These are phyloP conservation scores for Pao palembangensis DNA, from an alignment of 2,113 vertebrate species.

Conservation along the genomic window DNA sequence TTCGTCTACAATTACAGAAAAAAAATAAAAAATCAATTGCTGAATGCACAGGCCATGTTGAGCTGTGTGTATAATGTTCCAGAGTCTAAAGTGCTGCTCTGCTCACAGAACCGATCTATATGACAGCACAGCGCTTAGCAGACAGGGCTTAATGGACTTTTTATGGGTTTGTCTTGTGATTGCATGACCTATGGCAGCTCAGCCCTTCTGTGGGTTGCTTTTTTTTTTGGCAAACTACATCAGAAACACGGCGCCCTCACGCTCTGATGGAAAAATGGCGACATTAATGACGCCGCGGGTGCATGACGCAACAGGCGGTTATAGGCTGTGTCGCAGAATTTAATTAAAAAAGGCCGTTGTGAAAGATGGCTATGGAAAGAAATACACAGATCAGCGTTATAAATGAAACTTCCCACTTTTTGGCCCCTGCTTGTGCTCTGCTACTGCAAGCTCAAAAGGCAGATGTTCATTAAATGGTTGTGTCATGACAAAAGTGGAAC, in stretches of 20 bases:
- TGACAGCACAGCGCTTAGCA: slow-evolving; percentile 92
- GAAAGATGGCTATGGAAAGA: too few relatives aligned
- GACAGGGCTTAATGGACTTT: slow-evolving; percentile 98
- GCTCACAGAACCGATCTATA: slow-evolving; percentile 95
- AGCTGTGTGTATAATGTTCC: slow-evolving; percentile 9
- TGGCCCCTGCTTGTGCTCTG: too few relatives aligned
- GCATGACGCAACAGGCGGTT: neutral
- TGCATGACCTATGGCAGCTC: slow-evolving; percentile 85
- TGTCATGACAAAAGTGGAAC: too few relatives aligned
- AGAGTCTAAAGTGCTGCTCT: slow-evolving; percentile 86
- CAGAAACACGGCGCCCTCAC: slow-evolving; percentile 78
- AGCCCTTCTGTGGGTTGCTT: slow-evolving; percentile 68
- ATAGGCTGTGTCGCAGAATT: neutral
- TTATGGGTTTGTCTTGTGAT: slow-evolving; percentile 88
- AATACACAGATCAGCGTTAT: too few relatives aligned
- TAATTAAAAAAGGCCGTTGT: too few relatives aligned
- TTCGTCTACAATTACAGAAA: too few relatives aligned
- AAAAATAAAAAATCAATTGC: too few relatives aligned
- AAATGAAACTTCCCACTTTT: too few relatives aligned
- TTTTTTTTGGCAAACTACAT: slow-evolving; percentile 78
- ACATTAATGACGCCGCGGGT: slow-evolving; percentile 5
- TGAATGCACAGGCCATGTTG: neutral
- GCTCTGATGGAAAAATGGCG: slow-evolving; percentile 3
- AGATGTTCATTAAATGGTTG: too few relatives aligned
- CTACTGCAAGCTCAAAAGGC: too few relatives aligned